Conservation (phyloP, 2,113 vertebrate genomes). For the Aleadryas rufinucha region DNA sequence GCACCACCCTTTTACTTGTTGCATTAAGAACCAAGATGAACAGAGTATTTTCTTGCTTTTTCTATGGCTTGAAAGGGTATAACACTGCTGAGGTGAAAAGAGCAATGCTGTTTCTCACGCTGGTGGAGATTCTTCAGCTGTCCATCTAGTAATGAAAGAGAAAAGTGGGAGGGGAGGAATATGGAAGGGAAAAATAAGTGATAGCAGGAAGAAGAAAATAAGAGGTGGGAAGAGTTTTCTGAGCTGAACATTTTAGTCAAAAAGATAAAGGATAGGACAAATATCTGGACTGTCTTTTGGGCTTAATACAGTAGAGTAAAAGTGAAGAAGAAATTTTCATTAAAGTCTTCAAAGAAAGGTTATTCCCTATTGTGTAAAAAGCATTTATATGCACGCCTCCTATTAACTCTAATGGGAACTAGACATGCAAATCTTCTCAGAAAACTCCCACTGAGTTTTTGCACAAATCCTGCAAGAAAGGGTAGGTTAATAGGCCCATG, state of each 20-base stretch:
- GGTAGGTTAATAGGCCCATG: neutral
- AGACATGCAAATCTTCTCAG: neutral
- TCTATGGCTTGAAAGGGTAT: neutral
- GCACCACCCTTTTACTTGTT: neutral
- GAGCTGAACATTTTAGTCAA: neutral
- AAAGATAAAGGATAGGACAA: neutral
- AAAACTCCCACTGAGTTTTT: neutral
- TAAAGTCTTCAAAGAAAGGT: slow-evolving; percentile 22
- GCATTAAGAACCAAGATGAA: neutral
- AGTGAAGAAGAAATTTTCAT: neutral
- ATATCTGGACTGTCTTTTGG: neutral
- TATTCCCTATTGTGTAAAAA: neutral
- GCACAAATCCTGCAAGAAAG: slow-evolving; percentile 10
- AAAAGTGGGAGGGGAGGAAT: neutral
- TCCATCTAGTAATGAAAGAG: neutral
- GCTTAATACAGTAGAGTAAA: neutral
- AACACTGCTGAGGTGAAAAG: neutral
- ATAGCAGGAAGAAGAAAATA: neutral
- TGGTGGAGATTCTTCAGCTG: neutral
- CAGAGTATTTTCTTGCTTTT: neutral
- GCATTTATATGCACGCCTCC: neutral
- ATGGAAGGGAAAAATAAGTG: neutral
- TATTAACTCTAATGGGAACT: neutral
- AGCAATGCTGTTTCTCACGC: neutral
- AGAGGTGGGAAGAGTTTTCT: neutral